Percentiles rank a stretch among this genome's conserved stretches.
Conservation (phyloP, 2,797 vertebrate species). For the Acropternis orthonyx region DNA sequence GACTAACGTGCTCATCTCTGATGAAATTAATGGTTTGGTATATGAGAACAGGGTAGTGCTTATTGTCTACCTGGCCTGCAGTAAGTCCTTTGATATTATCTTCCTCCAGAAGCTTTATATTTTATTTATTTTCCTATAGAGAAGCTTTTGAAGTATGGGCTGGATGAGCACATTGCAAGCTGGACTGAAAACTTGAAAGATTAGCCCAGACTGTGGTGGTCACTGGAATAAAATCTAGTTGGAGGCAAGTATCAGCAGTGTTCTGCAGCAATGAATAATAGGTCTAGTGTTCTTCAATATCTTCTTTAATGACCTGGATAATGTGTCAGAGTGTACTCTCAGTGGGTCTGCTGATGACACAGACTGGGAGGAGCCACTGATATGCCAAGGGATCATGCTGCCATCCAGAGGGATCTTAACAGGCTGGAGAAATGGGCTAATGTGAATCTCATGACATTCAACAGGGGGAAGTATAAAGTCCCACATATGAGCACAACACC, state of each 20-base stretch:
- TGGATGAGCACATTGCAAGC: neutral
- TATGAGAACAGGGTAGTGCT: neutral
- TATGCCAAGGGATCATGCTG: neutral
- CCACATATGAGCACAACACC: neutral
- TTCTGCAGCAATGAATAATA: neutral
- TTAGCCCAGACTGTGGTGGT: neutral
- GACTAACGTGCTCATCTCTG: neutral
- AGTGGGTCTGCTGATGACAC: neutral
- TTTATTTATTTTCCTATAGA: neutral
- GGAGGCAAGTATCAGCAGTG: neutral
- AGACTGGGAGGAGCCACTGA: neutral
- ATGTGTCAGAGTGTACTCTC: neutral
- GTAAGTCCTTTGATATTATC: neutral
- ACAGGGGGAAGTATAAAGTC: neutral
- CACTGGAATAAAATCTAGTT: neutral
- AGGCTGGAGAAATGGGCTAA: neutral
- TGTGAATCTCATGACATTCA: neutral
- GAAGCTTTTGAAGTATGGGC: neutral
- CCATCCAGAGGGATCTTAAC: neutral
- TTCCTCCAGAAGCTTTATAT: neutral
- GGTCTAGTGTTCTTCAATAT: neutral
- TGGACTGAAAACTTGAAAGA: neutral
- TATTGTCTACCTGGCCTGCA: neutral
- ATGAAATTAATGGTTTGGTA: neutral
- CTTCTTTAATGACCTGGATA: neutral